phyloP scores from a whole-genome alignment of 2,888 invertebrate genomes.

The Copidosoma aretas region DNA sequence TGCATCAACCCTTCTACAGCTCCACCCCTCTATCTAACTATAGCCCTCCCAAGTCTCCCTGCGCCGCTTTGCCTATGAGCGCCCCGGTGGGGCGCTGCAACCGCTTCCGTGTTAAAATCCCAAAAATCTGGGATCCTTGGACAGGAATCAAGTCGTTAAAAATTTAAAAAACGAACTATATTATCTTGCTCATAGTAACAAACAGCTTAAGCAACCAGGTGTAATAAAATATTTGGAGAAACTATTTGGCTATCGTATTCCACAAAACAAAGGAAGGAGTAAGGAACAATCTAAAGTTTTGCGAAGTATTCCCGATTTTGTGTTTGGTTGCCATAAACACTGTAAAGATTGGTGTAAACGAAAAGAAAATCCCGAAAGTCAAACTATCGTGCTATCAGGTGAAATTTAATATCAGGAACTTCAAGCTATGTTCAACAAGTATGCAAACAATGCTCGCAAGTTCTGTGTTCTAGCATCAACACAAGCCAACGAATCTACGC shows the following conservation, averaged over 20 bases:
- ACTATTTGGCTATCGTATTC: conserved; percentile 12
- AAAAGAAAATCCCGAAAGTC: not conserved
- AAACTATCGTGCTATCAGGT: not conserved
- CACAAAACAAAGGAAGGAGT: conserved; percentile 18
- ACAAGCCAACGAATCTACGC: conserved; percentile 10
- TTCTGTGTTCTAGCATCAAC: conserved; percentile 11
- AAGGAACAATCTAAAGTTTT: conserved; percentile 2
- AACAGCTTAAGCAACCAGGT: conserved; percentile 6
- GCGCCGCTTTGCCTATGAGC: no score
- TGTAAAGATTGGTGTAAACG: conserved; percentile 4
- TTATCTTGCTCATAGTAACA: not conserved
- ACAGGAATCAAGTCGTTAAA: not conserved
- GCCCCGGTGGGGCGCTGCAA: no score
- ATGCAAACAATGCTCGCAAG: conserved; percentile 13
- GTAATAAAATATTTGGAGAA: conserved; percentile 11
- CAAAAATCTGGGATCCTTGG: no score
- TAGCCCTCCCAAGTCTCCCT: no score
- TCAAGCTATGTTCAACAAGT: not conserved
- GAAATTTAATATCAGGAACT: conserved; percentile 2
- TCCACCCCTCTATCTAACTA: no score
- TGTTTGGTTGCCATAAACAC: not conserved
- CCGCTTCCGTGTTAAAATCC: no score
- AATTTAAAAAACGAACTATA: conserved; percentile 8
- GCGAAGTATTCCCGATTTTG: conserved; percentile 4
- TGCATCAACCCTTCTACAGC: no score